Percentiles rank a stretch among this genome's conserved stretches.
phyloP scores from a whole-genome alignment of 2,113 vertebrate species.

The Meleagris gallopavo region DNA sequence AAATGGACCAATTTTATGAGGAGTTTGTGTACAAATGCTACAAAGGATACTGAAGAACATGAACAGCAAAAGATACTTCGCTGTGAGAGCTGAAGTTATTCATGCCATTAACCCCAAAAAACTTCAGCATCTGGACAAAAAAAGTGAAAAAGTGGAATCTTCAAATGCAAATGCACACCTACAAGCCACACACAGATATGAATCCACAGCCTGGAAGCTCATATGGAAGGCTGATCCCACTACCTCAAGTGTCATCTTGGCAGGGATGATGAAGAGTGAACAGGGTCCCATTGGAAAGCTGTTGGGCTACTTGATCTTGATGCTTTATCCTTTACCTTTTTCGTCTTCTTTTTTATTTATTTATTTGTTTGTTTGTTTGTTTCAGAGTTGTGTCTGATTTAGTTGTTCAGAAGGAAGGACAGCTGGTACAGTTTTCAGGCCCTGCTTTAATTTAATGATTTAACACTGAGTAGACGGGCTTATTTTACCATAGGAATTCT shows the following conservation, averaged over 20 bases:
- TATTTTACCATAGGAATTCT: conserved; percentile 17
- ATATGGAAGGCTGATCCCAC: neutral
- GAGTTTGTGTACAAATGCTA: neutral
- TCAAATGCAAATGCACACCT: neutral
- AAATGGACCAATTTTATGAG: neutral
- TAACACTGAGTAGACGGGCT: conserved; percentile 18
- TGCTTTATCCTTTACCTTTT: neutral
- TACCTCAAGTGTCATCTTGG: neutral
- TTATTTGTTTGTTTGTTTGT: neutral
- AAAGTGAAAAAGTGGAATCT: neutral
- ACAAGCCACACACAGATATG: conserved; percentile 2
- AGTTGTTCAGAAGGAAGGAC: conserved; percentile 27
- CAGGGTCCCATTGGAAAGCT: neutral
- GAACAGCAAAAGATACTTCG: neutral
- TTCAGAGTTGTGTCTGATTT: neutral
- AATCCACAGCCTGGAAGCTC: conserved; percentile 12
- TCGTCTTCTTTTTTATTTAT: neutral
- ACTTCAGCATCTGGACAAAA: conserved; percentile 2
- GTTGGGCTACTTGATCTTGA: neutral
- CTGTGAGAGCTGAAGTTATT: neutral
- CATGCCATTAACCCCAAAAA: neutral
- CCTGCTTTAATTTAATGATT: conserved; percentile 24
- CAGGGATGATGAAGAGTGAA: neutral
- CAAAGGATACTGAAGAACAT: neutral
- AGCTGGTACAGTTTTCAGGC: conserved; percentile 20